phyloP scores from a whole-genome alignment of 2,113 vertebrate genomes.

The Scalopus aquaticus region DNA sequence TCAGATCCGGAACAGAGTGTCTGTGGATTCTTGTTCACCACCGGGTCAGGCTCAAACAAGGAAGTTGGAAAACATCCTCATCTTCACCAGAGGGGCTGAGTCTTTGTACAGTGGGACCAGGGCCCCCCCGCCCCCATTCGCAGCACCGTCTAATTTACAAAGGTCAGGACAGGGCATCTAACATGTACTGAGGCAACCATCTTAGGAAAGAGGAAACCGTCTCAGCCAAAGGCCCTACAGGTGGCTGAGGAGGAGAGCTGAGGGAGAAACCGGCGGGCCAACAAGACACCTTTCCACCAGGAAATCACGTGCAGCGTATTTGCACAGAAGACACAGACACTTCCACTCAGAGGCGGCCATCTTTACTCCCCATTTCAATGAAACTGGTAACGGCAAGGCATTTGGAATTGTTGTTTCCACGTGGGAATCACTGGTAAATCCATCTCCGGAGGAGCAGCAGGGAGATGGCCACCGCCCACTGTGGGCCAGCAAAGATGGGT shows the following conservation, averaged over 20 bases:
- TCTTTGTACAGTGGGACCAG: background rate
- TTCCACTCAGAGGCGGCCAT: background rate
- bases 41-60: slow-evolving; percentile 48
- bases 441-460: background rate
- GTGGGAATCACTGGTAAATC: background rate
- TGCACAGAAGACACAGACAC: background rate
- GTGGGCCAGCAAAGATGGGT: background rate
- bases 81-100: background rate
- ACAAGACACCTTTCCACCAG: background rate
- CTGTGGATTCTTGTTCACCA: slow-evolving; percentile 46
- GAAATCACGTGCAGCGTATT: background rate
- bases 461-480: background rate
- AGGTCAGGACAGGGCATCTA: background rate
- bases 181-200: slow-evolving; percentile 21
- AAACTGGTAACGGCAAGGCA: background rate
- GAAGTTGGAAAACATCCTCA: background rate
- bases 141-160: slow-evolving; percentile 1
- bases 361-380: background rate
- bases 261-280: background rate
- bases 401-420: background rate
- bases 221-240: background rate
- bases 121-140: background rate
- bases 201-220: slow-evolving; percentile 15
- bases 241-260: background rate
- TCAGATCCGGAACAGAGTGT: background rate